These are phyloP conservation scores for Invenusta paracnida DNA, from an alignment of 2,888 invertebrate species.

Conservation along the genomic window DNA sequence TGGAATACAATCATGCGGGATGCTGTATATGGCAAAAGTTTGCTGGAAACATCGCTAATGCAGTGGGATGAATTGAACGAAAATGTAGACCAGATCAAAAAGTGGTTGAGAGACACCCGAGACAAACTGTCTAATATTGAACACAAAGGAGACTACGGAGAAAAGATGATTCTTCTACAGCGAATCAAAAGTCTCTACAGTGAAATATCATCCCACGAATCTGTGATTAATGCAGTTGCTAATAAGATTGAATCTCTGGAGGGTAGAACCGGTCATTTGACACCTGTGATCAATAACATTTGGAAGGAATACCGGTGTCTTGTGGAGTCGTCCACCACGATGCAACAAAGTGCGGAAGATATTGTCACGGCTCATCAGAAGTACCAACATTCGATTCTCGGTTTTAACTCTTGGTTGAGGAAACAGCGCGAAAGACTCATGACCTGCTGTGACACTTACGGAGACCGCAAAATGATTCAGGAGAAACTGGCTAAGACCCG, in stretches of 20 bases:
- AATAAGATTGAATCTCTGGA: not conserved
- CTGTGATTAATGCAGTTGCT: not conserved
- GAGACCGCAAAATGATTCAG: constrained; percentile 70
- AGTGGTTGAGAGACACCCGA: not conserved
- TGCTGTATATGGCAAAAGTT: not conserved
- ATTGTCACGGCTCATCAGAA: constrained; percentile 65
- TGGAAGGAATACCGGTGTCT: not conserved
- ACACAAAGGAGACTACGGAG: not conserved
- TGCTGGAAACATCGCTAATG: not conserved
- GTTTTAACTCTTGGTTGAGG: constrained; percentile 85
- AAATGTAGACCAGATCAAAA: not conserved
- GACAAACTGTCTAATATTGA: not conserved
- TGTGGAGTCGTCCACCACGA: not conserved
- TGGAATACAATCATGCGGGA: not conserved
- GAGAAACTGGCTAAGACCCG: constrained; percentile 73
- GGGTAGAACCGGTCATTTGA: not conserved
- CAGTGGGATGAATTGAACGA: not conserved
- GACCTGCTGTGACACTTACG: constrained; percentile 84
- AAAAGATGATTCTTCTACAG: constrained; percentile 12
- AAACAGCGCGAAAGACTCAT: constrained; percentile 81
- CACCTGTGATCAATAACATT: not conserved
- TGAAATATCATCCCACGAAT: not conserved
- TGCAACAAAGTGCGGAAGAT: not conserved
- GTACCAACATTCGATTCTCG: constrained; percentile 82
- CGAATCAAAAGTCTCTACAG: not conserved